Conservation (phyloP, 2,888 invertebrate species). For the Rhorus exstirpatorius region DNA sequence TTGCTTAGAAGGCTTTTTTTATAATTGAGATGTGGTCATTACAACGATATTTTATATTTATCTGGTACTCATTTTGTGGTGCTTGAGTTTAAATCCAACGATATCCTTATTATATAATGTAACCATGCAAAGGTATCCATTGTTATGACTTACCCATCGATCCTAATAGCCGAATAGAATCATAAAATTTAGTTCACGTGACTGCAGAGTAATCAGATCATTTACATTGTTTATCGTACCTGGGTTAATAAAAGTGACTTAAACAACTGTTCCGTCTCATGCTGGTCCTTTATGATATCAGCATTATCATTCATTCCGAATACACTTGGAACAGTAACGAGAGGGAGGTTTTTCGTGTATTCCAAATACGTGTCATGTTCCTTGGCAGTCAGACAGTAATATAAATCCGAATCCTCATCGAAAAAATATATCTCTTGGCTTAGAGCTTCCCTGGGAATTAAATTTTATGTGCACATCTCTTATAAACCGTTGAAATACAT, state of each 20-base stretch:
- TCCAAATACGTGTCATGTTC: slow-evolving; percentile 91
- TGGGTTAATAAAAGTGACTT: slow-evolving; percentile 92
- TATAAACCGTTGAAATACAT: not conserved
- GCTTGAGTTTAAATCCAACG: too few relatives aligned
- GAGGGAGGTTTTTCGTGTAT: slow-evolving; percentile 91
- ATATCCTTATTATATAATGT: too few relatives aligned
- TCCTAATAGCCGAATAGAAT: slow-evolving; percentile 76
- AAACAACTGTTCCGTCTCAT: slow-evolving; percentile 93
- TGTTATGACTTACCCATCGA: slow-evolving; percentile 77
- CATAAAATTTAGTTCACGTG: slow-evolving; percentile 22
- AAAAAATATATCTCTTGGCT: slow-evolving; percentile 77
- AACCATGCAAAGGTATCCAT: too few relatives aligned
- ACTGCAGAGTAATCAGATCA: not conserved
- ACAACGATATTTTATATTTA: too few relatives aligned
- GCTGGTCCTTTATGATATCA: slow-evolving; percentile 96
- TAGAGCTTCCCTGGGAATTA: slow-evolving; percentile 77
- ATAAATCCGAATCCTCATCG: slow-evolving; percentile 86
- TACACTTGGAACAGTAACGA: slow-evolving; percentile 93
- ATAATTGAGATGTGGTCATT: too few relatives aligned
- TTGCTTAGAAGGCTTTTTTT: too few relatives aligned
- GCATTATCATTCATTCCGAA: slow-evolving; percentile 98
- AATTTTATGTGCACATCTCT: not conserved
- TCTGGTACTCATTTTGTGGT: too few relatives aligned
- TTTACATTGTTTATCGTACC: slow-evolving; percentile 86
- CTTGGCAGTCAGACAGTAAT: slow-evolving; percentile 91